Evolutionary conservation across 2,888 invertebrate genomes (phyloP).

Genomic region (Crocallis elinguaria): DNA sequence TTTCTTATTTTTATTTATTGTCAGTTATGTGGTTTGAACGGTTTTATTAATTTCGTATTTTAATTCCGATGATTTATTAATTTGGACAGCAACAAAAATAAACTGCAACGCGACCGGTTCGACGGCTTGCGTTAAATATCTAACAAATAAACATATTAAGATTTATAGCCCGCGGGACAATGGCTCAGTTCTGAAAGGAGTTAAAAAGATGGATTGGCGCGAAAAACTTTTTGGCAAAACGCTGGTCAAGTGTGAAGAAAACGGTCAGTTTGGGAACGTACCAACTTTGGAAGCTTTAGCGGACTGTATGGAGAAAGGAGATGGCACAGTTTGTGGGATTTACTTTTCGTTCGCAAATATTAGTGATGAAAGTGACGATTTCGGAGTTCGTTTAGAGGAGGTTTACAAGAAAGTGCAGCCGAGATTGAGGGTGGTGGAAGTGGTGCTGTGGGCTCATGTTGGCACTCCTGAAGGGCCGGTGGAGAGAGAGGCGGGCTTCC

Average conservation of each 20-base stretch:
- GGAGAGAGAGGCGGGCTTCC: constrained; percentile 87
- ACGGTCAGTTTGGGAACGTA: constrained; percentile 75
- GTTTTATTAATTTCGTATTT: neutral
- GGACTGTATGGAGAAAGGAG: constrained; percentile 77
- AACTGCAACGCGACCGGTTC: constrained; percentile 28
- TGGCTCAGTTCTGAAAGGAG: constrained; percentile 10
- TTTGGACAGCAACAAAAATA: constrained; percentile 22
- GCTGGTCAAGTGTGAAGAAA: constrained; percentile 80
- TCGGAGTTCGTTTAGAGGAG: constrained; percentile 86
- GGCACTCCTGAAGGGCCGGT: constrained; percentile 85
- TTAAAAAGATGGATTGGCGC: constrained; percentile 82
- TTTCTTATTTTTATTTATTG: neutral
- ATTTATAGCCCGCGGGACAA: constrained; percentile 10
- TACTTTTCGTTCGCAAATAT: constrained; percentile 90
- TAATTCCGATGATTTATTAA: neutral
- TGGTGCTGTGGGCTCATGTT: constrained; percentile 87
- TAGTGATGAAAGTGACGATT: constrained; percentile 88
- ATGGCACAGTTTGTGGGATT: constrained; percentile 85
- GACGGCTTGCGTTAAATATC: constrained; percentile 14
- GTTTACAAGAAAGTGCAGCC: constrained; percentile 81
- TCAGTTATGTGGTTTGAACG: no score
- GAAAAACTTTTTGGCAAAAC: constrained; percentile 86
- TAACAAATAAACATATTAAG: constrained; percentile 19
- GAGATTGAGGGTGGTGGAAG: constrained; percentile 87
- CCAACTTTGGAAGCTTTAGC: constrained; percentile 74